phyloP scores from a whole-genome alignment of 2,797 vertebrate species.

The Paguma larvata region DNA sequence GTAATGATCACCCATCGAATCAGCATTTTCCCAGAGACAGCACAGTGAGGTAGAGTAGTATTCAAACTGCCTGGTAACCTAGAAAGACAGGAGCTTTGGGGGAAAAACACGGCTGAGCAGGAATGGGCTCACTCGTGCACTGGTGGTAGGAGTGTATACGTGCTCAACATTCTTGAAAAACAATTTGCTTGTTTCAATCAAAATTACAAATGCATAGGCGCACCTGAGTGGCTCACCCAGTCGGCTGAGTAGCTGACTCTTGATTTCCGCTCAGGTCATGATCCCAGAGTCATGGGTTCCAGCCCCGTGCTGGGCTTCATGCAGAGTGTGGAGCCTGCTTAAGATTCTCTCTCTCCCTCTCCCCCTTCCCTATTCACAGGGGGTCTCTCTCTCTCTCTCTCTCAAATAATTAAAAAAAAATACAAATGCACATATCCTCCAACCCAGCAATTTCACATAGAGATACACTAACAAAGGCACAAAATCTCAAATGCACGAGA shows the following conservation, averaged over 20 bases:
- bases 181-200: constrained; percentile 9
- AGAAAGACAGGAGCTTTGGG: not conserved
- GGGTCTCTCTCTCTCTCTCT: too few species aligned
- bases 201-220: constrained; percentile 1
- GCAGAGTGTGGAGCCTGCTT: too few species aligned
- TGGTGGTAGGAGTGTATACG: not conserved
- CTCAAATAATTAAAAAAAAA: not conserved
- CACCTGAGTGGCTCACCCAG: too few species aligned
- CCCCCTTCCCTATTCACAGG: too few species aligned
- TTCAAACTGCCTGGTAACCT: not conserved
- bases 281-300: too few species aligned
- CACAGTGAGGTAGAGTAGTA: not conserved
- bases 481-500: not conserved
- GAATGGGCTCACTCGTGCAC: not conserved
- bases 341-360: too few species aligned
- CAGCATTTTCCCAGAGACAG: constrained; percentile 42
- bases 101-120: not conserved
- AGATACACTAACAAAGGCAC: not conserved
- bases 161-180: not conserved
- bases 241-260: too few species aligned
- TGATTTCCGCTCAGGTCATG: too few species aligned
- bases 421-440: not conserved
- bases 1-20: constrained; percentile 24
- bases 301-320: too few species aligned
- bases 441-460: not conserved